These are phyloP conservation scores for Physocephala rufipes DNA, from an alignment of 2,888 invertebrate genomes.

Conservation along the genomic window DNA sequence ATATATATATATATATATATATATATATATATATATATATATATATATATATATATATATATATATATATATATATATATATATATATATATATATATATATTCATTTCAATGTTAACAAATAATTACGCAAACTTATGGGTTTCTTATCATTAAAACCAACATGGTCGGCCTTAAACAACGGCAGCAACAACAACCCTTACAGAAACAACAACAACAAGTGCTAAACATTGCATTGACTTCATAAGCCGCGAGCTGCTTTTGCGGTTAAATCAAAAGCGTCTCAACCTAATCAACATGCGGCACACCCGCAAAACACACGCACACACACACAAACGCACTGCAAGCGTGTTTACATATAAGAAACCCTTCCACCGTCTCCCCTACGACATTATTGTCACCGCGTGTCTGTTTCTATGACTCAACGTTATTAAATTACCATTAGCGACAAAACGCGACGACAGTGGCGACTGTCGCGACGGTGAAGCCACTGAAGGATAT, in stretches of 20 bases:
- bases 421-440: conserved; percentile 31
- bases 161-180: conserved; percentile 18
- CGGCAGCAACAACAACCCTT: conserved; percentile 10
- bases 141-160: conserved; percentile 14
- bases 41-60: no score
- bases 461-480: background rate
- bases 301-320: conserved; percentile 19
- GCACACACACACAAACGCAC: conserved; percentile 23
- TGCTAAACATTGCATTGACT: conserved; percentile 2
- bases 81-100: no score
- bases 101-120: no score
- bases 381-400: background rate
- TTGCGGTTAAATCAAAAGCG: conserved; percentile 23
- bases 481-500: no score
- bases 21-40: no score
- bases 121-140: background rate
- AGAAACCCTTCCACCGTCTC: background rate
- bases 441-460: conserved; percentile 15
- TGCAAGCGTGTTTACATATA: conserved; percentile 13
- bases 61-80: no score
- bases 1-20: no score
- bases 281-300: conserved; percentile 6
- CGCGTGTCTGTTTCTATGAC: conserved; percentile 2
- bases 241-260: conserved; percentile 21
- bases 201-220: conserved; percentile 16